A percentile compares a stretch with the other conserved stretches of the same genome.
These are phyloP conservation scores for Ditula angustiorana DNA, from an alignment of 2,888 invertebrate species.

Conservation along the genomic window DNA sequence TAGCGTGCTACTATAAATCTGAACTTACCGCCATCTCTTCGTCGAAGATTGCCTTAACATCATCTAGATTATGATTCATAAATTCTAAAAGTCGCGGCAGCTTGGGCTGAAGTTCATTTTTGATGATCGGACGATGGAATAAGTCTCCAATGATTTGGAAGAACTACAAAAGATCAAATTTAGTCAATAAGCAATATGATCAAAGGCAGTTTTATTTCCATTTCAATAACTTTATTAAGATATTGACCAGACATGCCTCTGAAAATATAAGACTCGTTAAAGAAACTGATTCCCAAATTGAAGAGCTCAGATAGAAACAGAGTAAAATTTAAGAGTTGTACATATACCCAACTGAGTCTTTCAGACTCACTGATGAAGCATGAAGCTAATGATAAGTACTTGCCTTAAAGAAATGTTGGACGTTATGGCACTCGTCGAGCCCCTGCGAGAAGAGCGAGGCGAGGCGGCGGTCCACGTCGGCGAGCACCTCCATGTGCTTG, in stretches of 20 bases:
- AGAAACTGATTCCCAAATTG: no score
- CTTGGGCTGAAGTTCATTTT: conserved; percentile 88
- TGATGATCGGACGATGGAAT: conserved; percentile 90
- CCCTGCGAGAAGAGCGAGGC: conserved; percentile 93
- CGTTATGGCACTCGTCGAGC: conserved; percentile 90
- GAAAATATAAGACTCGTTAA: no score
- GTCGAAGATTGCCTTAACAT: conserved; percentile 87
- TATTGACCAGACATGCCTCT: no score
- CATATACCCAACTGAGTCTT: neutral
- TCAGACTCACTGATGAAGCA: neutral
- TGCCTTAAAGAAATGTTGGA: conserved; percentile 79
- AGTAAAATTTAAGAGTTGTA: no score
- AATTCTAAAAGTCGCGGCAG: conserved; percentile 87
- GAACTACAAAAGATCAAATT: conserved; percentile 76
- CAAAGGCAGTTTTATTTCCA: no score
- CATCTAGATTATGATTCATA: conserved; percentile 88
- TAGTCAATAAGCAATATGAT: no score
- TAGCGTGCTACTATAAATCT: no score
- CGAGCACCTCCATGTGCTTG: conserved; percentile 86
- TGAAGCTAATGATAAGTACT: neutral
- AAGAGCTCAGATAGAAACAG: no score
- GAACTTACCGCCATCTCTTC: conserved; percentile 80
- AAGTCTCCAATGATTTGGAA: conserved; percentile 91
- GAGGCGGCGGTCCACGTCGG: conserved; percentile 91
- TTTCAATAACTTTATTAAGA: no score